A percentile compares a stretch with the other conserved stretches of the same genome.
phyloP scores from a whole-genome alignment of 2,888 invertebrate genomes.

The Sminthurinus aureus region DNA sequence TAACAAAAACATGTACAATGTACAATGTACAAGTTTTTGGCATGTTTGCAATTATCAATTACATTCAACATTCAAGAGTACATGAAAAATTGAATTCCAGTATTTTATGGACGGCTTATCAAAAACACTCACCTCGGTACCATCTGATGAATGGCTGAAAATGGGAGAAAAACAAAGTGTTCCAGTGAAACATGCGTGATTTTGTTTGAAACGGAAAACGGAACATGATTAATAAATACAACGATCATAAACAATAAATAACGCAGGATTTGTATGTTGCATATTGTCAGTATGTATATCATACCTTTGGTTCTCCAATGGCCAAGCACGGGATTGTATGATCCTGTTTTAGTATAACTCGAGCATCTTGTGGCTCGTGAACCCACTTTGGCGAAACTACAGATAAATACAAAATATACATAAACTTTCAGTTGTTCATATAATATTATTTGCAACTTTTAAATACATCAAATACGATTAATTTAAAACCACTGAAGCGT shows the following conservation, averaged over 20 bases:
- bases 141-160: slow-evolving; percentile 61
- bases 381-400: slow-evolving; percentile 64
- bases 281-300: too few species aligned
- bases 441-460: too few species aligned
- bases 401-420: slow-evolving; percentile 20
- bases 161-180: slow-evolving; percentile 19
- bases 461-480: too few species aligned
- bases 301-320: slow-evolving; percentile 61
- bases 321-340: slow-evolving; percentile 62
- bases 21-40: too few species aligned
- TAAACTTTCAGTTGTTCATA: neutral
- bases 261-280: too few species aligned
- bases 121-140: slow-evolving; percentile 49
- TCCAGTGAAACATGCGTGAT: too few species aligned
- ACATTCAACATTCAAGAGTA: too few species aligned
- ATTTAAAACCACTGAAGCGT: neutral
- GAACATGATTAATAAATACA: too few species aligned
- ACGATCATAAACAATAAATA: too few species aligned
- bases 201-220: too few species aligned
- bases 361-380: slow-evolving; percentile 62
- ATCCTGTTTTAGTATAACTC: slow-evolving; percentile 61
- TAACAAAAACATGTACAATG: neutral
- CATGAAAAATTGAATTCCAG: neutral
- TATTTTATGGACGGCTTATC: neutral
- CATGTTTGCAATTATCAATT: too few species aligned